A percentile compares a stretch with the other conserved stretches of the same genome.
Evolutionary conservation across 2,888 invertebrate species (phyloP).

Genomic region (Drosophila demipolita): DNA sequence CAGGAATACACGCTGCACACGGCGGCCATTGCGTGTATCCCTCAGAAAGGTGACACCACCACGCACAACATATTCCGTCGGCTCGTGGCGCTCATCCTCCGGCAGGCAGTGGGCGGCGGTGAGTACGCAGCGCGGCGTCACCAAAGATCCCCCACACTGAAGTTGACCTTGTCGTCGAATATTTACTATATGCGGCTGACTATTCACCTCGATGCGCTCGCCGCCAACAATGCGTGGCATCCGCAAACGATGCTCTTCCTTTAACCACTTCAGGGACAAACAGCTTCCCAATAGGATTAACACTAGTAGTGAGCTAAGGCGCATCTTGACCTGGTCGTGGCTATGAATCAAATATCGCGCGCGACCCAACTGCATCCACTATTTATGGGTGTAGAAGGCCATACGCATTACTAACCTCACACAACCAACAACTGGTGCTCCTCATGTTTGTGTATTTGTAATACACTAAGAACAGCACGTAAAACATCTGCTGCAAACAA

Average conservation of each 20-base stretch:
- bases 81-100: slow-evolving; percentile 22
- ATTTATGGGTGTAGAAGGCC: slow-evolving; percentile 46
- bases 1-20: slow-evolving; percentile 56
- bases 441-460: not conserved
- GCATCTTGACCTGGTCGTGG: slow-evolving; percentile 26
- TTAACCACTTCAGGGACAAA: not conserved
- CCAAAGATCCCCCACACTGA: slow-evolving; percentile 81
- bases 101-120: slow-evolving; percentile 82
- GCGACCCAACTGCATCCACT: slow-evolving; percentile 9
- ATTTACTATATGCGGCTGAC: slow-evolving; percentile 77
- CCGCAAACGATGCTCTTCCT: slow-evolving; percentile 13
- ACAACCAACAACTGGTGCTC: slow-evolving; percentile 26
- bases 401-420: slow-evolving; percentile 57
- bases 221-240: slow-evolving; percentile 81
- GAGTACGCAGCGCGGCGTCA: slow-evolving; percentile 74
- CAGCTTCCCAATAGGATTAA: slow-evolving; percentile 20
- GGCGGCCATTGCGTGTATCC: slow-evolving; percentile 62
- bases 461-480: slow-evolving; percentile 18
- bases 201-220: slow-evolving; percentile 44
- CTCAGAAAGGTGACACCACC: slow-evolving; percentile 71
- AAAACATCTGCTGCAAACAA: slow-evolving; percentile 53
- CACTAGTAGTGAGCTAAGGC: slow-evolving; percentile 13
- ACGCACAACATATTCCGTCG: slow-evolving; percentile 67
- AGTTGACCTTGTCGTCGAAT: slow-evolving; percentile 69
- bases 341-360: slow-evolving; percentile 31